phyloP scores from a whole-genome alignment of 2,888 invertebrate genomes.

The Aphidius colemani region DNA sequence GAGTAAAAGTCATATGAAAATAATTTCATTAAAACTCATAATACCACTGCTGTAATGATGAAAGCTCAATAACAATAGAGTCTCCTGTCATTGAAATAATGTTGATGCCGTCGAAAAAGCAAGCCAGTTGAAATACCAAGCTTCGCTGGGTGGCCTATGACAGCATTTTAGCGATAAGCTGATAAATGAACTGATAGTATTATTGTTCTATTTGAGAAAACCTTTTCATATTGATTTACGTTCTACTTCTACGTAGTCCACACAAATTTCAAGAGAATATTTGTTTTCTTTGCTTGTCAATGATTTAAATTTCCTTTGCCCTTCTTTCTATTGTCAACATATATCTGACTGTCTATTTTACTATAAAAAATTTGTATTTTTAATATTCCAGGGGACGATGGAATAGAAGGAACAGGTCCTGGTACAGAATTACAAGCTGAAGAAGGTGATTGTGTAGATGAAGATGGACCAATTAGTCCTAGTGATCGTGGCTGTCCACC shows the following conservation, averaged over 20 bases:
- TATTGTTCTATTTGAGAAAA: conserved; percentile 45
- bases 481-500: conserved; percentile 60
- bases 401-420: conserved; percentile 56
- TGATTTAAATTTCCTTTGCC: conserved; percentile 20
- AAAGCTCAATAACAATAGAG: conserved; percentile 46
- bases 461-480: conserved; percentile 65
- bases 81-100: conserved; percentile 34
- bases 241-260: conserved; percentile 16
- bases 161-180: conserved; percentile 45
- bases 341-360: background rate
- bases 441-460: conserved; percentile 65
- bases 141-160: conserved; percentile 36
- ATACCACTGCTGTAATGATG: conserved; percentile 42
- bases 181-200: conserved; percentile 59
- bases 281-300: conserved; percentile 5
- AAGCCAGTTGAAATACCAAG: conserved; percentile 22
- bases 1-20: conserved; percentile 39
- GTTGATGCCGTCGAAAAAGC: conserved; percentile 31
- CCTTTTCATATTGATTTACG: background rate
- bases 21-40: conserved; percentile 57
- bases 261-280: background rate
- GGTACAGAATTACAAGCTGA: conserved; percentile 63
- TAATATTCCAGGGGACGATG: conserved; percentile 65
- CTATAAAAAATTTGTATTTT: conserved; percentile 15
- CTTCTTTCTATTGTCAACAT: conserved; percentile 1